Evolutionary conservation across 1,140 invertebrate species (phyloP).

Genomic region (Aphis craccivora): DNA sequence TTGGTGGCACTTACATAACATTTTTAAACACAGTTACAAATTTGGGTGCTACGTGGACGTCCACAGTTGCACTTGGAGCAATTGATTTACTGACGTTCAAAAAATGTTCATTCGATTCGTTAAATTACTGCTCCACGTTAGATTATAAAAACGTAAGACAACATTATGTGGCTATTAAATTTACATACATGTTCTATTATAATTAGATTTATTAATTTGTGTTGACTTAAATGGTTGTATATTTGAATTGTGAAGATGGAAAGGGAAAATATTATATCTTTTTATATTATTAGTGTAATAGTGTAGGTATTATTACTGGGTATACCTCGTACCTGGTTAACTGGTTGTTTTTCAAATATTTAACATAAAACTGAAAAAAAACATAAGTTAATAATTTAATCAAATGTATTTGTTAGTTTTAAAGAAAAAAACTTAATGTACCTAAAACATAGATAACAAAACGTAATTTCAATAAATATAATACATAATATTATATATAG

Average conservation of each 20-base stretch:
- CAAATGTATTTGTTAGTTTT: too few species aligned
- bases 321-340: background rate
- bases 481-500: too few species aligned
- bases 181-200: background rate
- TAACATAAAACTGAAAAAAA: background rate
- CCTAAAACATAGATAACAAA: too few species aligned
- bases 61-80: slow-evolving; percentile 88
- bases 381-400: too few species aligned
- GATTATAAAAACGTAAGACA: background rate
- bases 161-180: background rate
- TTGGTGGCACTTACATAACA: slow-evolving; percentile 99
- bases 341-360: background rate
- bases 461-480: too few species aligned
- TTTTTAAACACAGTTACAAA: slow-evolving; percentile 96
- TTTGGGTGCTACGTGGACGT: slow-evolving; percentile 96
- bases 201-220: background rate
- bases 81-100: slow-evolving; percentile 89
- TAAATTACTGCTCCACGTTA: slow-evolving; percentile 6
- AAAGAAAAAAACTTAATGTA: too few species aligned
- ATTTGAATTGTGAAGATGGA: background rate
- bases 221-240: background rate
- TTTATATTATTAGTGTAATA: background rate
- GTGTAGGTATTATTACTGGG: background rate
- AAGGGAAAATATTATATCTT: background rate
- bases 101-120: slow-evolving; percentile 67